These are phyloP conservation scores for Alces alces DNA, from an alignment of 2,113 vertebrate species.

Conservation along the genomic window DNA sequence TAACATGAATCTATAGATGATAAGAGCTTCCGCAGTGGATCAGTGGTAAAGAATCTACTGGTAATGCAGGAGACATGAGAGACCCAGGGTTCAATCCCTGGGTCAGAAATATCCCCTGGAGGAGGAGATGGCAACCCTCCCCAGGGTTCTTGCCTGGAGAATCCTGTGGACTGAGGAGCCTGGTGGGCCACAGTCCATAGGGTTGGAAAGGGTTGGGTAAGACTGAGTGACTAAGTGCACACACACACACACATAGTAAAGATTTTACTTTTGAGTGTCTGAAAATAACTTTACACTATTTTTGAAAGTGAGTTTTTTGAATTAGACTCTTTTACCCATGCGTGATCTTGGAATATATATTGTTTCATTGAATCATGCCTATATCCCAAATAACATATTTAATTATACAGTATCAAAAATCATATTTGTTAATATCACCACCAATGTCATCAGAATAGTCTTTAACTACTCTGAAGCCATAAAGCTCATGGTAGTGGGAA, in stretches of 20 bases:
- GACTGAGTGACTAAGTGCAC: background rate
- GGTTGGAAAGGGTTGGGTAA: background rate
- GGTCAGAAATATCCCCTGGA: background rate
- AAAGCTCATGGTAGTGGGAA: background rate
- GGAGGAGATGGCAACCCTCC: background rate
- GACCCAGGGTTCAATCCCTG: background rate
- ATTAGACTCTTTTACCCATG: background rate
- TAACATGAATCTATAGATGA: background rate
- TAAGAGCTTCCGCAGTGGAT: background rate
- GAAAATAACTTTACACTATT: background rate
- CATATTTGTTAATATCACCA: background rate
- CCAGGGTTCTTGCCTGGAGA: background rate
- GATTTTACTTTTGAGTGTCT: background rate
- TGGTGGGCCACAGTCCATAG: background rate
- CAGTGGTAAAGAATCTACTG: background rate
- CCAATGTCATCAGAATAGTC: background rate
- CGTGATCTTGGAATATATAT: background rate
- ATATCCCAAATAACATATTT: background rate
- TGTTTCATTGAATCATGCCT: background rate
- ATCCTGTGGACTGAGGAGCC: background rate
- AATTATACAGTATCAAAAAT: background rate
- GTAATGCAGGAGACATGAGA: background rate
- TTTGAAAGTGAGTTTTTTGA: background rate
- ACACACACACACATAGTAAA: background rate
- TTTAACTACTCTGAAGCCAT: background rate